Evolutionary conservation across 2,113 vertebrate species (phyloP).

Genomic region (Lampris incognitus): DNA sequence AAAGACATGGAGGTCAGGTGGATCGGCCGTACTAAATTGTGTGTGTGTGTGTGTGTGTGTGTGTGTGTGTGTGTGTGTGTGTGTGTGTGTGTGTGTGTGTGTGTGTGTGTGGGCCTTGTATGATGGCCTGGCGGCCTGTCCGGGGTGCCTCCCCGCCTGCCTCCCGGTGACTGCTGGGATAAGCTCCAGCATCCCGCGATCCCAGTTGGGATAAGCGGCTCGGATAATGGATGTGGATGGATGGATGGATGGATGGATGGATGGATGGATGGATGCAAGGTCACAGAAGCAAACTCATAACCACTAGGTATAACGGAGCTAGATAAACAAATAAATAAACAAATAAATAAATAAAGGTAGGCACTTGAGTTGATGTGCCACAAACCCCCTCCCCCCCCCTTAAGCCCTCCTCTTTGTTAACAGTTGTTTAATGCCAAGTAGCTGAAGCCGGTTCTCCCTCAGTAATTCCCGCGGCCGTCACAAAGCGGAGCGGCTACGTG

Average conservation of each 20-base stretch:
- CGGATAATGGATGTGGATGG: background rate
- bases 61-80: too few species aligned
- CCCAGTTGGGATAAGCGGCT: too few species aligned
- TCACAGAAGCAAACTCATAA: conserved; percentile 32
- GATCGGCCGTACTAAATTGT: too few species aligned
- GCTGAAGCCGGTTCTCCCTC: conserved; percentile 16
- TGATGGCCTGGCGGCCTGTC: too few species aligned
- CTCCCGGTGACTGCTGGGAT: too few species aligned
- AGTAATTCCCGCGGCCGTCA: conserved; percentile 29
- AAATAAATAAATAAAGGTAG: background rate
- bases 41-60: too few species aligned
- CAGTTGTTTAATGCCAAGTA: conserved; percentile 29
- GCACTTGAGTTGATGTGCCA: conserved; percentile 41
- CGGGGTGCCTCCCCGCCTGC: too few species aligned
- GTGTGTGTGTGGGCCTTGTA: too few species aligned
- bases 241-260: conserved; percentile 46
- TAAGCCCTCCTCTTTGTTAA: conserved; percentile 32
- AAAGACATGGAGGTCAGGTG: too few species aligned
- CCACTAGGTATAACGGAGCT: conserved; percentile 22
- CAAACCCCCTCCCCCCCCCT: background rate
- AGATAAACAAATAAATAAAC: background rate
- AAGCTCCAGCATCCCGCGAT: too few species aligned
- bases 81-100: too few species aligned
- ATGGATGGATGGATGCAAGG: conserved; percentile 57
- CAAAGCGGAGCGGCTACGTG: conserved; percentile 36